A percentile compares a stretch with the other conserved stretches of the same genome.
phyloP scores from a whole-genome alignment of 1,140 invertebrate species.

The Coboldia fuscipes region DNA sequence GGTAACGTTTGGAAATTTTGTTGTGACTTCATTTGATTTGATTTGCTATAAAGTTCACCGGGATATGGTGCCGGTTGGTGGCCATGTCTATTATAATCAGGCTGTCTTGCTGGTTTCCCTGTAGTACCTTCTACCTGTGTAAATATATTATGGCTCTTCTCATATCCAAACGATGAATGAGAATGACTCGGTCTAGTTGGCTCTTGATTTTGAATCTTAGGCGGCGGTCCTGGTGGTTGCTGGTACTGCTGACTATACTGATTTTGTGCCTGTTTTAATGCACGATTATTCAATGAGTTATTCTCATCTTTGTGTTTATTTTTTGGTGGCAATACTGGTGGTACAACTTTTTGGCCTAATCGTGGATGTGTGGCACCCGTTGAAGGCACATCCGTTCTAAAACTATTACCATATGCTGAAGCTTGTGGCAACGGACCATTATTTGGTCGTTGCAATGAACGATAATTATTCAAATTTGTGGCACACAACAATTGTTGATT shows the following conservation, averaged over 20 bases:
- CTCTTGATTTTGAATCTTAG: conserved; percentile 7
- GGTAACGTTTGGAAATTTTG: conserved; percentile 7
- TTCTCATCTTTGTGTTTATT: conserved; percentile 16
- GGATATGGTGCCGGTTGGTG: neutral
- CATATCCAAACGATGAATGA: conserved; percentile 6
- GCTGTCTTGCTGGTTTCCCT: neutral
- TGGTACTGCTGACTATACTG: conserved; percentile 13
- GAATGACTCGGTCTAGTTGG: too few species aligned
- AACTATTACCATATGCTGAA: neutral
- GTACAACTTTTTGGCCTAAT: conserved; percentile 9
- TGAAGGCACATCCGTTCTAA: neutral
- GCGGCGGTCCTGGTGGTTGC: conserved; percentile 9
- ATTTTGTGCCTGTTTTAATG: conserved; percentile 16
- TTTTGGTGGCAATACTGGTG: conserved; percentile 18
- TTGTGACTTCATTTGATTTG: conserved; percentile 9
- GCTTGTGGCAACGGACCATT: too few species aligned
- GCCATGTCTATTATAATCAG: neutral
- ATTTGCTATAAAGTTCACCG: conserved; percentile 10
- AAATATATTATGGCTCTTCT: neutral
- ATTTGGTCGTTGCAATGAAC: conserved; percentile 17
- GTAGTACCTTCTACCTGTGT: neutral
- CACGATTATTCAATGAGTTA: conserved; percentile 1
- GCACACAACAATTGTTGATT: conserved; percentile 17
- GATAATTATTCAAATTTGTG: conserved; percentile 17
- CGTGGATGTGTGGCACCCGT: neutral